phyloP scores from a whole-genome alignment of 2,797 vertebrate species.

The Anas acuta region DNA sequence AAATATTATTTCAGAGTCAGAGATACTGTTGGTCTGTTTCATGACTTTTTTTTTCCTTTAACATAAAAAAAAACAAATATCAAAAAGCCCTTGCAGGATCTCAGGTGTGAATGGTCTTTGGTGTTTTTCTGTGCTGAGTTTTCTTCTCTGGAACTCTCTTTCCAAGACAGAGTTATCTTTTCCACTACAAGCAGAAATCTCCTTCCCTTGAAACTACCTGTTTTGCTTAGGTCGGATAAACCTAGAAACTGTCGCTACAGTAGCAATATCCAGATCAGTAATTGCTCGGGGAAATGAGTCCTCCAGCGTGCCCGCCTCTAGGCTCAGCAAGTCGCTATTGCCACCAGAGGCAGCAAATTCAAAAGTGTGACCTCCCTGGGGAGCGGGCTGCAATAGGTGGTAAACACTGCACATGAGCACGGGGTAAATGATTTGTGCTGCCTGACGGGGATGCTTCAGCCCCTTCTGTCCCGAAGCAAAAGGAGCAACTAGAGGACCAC shows the following conservation, averaged over 20 bases:
- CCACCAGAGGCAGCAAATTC: slow-evolving; percentile 1
- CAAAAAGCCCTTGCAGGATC: background rate
- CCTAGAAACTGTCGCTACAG: slow-evolving; percentile 62
- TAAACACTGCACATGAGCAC: slow-evolving; percentile 62
- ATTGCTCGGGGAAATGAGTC: slow-evolving; percentile 65
- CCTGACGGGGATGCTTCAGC: background rate
- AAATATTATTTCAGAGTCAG: background rate
- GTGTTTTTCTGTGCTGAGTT: background rate
- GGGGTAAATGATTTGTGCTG: slow-evolving; percentile 1
- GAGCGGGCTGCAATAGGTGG: slow-evolving; percentile 18
- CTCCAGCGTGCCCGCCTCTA: slow-evolving; percentile 28
- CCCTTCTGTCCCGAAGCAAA: slow-evolving; percentile 28
- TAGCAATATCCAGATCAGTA: slow-evolving; percentile 54
- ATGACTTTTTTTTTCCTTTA: background rate
- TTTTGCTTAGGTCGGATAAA: slow-evolving; percentile 18
- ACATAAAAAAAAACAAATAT: background rate
- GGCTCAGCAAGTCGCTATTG: slow-evolving; percentile 43
- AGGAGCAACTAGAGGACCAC: background rate
- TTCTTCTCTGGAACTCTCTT: slow-evolving; percentile 15
- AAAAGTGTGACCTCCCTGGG: slow-evolving; percentile 32
- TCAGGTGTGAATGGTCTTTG: background rate
- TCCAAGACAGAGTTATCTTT: background rate
- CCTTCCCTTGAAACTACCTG: background rate
- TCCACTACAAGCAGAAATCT: background rate
- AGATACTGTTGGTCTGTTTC: background rate